A percentile compares a stretch with the other conserved stretches of the same genome.
These are phyloP conservation scores for Crepidodera aurea DNA, from an alignment of 2,888 invertebrate species.

Conservation along the genomic window DNA sequence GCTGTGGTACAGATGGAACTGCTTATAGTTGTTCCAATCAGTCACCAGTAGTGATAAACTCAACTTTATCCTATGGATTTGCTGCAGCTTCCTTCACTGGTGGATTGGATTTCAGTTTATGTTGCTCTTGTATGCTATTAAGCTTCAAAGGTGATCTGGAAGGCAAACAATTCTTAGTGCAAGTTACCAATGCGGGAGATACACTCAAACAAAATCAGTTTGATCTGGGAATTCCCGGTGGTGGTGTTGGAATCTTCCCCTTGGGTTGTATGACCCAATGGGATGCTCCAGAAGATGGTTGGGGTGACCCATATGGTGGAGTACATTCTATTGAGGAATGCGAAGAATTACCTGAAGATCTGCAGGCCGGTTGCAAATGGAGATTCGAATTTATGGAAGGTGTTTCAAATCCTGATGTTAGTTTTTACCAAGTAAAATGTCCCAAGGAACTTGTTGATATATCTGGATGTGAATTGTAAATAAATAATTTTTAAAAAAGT, in stretches of 20 bases:
- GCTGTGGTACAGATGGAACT: conserved; percentile 36
- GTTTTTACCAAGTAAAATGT: conserved; percentile 38
- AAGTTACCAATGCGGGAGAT: conserved; percentile 26
- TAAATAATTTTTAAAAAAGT: not conserved
- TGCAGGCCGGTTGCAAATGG: conserved; percentile 36
- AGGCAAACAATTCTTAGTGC: conserved; percentile 32
- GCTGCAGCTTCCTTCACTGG: conserved; percentile 33
- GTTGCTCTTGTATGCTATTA: conserved; percentile 39
- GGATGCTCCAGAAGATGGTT: conserved; percentile 30
- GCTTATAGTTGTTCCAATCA: conserved; percentile 38
- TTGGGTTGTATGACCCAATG: conserved; percentile 33
- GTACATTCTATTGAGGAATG: conserved; percentile 28
- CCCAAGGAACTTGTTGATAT: conserved; percentile 31
- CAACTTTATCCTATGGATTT: conserved; percentile 32
- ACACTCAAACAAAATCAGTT: conserved; percentile 22
- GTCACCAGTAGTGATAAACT: conserved; percentile 34
- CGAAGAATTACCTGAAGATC: conserved; percentile 22
- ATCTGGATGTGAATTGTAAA: conserved; percentile 21
- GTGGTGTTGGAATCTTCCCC: conserved; percentile 14
- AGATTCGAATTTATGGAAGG: conserved; percentile 37
- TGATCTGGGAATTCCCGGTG: conserved; percentile 31
- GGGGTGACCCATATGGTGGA: conserved; percentile 33
- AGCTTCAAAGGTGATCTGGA: conserved; percentile 33
- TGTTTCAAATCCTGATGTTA: conserved; percentile 28
- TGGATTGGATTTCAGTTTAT: conserved; percentile 31